A percentile compares a stretch with the other conserved stretches of the same genome.
These are phyloP conservation scores for Choreutis nemorana DNA, from an alignment of 2,888 invertebrate species.

Conservation along the genomic window DNA sequence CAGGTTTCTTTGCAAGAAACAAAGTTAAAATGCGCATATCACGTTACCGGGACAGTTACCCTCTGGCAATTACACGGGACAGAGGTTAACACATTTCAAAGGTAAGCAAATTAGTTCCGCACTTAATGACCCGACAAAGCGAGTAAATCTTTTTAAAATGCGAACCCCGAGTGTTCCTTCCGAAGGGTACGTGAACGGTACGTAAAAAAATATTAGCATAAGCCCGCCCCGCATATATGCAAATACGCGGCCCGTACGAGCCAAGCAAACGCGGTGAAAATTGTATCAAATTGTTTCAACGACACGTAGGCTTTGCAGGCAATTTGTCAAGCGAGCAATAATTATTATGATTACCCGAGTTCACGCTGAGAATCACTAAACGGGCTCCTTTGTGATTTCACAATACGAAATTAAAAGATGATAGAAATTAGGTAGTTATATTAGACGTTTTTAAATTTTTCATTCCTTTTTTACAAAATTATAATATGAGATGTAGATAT, in stretches of 20 bases:
- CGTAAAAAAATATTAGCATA: constrained; percentile 64
- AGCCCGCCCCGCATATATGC: constrained; percentile 55
- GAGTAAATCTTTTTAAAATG: constrained; percentile 66
- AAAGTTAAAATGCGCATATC: constrained; percentile 51
- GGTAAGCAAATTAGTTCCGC: constrained; percentile 66
- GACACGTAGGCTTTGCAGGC: constrained; percentile 52
- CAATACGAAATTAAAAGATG: too few species aligned
- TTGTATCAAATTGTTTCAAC: constrained; percentile 62
- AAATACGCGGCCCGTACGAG: constrained; percentile 49
- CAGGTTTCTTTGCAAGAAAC: too few species aligned
- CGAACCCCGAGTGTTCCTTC: constrained; percentile 52
- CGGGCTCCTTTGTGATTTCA: too few species aligned
- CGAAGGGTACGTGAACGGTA: constrained; percentile 45
- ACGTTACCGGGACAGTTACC: constrained; percentile 46
- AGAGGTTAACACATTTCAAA: constrained; percentile 62
- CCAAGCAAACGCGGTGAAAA: constrained; percentile 56
- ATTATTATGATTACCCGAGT: constrained; percentile 46
- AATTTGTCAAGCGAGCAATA: constrained; percentile 62
- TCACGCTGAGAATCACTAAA: constrained; percentile 25
- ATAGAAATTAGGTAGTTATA: too few species aligned
- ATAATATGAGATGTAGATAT: too few species aligned
- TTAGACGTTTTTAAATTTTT: too few species aligned
- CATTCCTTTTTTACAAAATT: too few species aligned
- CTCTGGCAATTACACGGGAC: constrained; percentile 53
- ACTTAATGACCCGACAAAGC: constrained; percentile 66